Conservation (phyloP, 2,888 invertebrate species). For the Tineola bisselliella region DNA sequence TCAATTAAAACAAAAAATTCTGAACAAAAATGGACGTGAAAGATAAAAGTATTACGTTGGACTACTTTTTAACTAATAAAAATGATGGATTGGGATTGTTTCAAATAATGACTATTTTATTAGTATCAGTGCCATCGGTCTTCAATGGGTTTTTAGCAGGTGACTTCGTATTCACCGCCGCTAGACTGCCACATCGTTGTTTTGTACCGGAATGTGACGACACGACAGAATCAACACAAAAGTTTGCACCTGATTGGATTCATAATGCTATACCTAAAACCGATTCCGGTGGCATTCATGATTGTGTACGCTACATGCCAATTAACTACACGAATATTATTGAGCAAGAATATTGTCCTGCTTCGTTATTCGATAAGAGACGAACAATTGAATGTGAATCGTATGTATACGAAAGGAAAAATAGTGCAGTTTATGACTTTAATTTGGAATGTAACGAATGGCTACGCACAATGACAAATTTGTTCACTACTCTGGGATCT, state of each 20-base stretch:
- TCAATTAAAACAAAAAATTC: not conserved
- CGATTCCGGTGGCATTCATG: conserved; percentile 2
- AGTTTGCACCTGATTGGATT: not conserved
- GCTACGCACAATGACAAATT: not conserved
- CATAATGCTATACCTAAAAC: conserved; percentile 3
- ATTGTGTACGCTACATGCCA: not conserved
- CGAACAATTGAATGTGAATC: not conserved
- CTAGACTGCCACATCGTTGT: conserved; percentile 2
- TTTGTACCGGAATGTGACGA: conserved; percentile 3
- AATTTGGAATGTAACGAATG: not conserved
- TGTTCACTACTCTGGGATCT: not conserved
- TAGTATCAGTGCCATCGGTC: not conserved
- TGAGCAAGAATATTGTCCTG: not conserved
- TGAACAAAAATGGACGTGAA: not conserved
- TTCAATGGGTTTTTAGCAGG: not conserved
- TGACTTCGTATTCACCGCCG: not conserved
- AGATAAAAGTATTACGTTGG: not conserved
- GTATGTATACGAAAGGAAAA: not conserved
- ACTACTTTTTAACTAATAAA: not conserved
- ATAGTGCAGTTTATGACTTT: conserved; percentile 3
- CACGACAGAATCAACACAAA: not conserved
- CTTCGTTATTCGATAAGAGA: not conserved
- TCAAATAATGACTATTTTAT: conserved; percentile 5
- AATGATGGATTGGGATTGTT: conserved; percentile 1
- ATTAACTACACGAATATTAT: not conserved